Base-by-base conservation (phyloP, 2,888 invertebrate species). In the Sarcophaga variegata region DNA sequence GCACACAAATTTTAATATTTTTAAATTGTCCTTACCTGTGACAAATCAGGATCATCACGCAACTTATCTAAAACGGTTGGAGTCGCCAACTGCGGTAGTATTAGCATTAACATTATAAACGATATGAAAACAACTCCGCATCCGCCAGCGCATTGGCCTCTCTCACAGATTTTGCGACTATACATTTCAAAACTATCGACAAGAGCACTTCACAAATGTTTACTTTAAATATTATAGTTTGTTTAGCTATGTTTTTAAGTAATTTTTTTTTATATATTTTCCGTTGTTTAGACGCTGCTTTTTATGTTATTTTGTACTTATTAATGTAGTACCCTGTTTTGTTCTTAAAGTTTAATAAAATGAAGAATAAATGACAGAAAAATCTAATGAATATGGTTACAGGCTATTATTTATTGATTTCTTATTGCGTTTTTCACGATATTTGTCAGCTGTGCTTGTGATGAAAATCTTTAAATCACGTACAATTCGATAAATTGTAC, bases 1-100 rank as follows among this genome's bases (percentile, higher is more conserved):
- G 54, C 54, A 14, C 54, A 54, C 17, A 54, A 54, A 54, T 54
- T 54, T 54, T 17, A 14, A 4, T 54, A 54, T 14, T 4, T 54
- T 54, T 12, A 5, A 54, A 14, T 54, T 54, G 14, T 54, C 90
- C 91, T 93, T 94, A 96, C 96, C 96, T 96, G 95, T 89, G 96
- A 95, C 89, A 96, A 94, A 92, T 96, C 96, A 86, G 95, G 92
- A 93, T 96, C 96, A 92, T 94, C 94, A 90, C 94, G 94, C 89
- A 96, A 94, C 94, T 95, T 96, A 92, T 96, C 95, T 89, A 95
- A 94, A 86, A 96, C 94, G 88, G 95, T 95, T 87, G 92, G 75
- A 22, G 78, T 75, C 60, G 83, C 88, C 85, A 90, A 74, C 83
- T 88, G 91, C 80, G 91, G 90, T 69, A 77, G 64, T 72, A 85